A percentile compares a stretch with the other conserved stretches of the same genome.
Conservation (phyloP, 2,888 invertebrate genomes). For the Reticulitermes lucifugus region DNA sequence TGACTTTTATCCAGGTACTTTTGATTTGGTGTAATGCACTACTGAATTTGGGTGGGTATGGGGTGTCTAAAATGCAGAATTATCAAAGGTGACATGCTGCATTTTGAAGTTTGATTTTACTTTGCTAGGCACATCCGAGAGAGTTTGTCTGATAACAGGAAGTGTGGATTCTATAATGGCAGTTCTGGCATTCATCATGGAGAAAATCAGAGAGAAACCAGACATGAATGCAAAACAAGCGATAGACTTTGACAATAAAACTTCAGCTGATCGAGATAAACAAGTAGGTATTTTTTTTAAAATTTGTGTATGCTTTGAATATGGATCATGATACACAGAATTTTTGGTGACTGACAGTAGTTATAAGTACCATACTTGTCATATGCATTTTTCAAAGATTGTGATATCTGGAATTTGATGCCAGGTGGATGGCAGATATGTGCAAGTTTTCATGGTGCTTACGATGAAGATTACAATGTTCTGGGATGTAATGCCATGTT, state of each 20-base stretch:
- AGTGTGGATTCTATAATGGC: slow-evolving; percentile 91
- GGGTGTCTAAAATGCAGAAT: background rate
- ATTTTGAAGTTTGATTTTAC: slow-evolving; percentile 32
- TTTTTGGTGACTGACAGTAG: too few relatives aligned
- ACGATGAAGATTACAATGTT: too few relatives aligned
- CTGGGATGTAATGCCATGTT: too few relatives aligned
- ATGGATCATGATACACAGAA: too few relatives aligned
- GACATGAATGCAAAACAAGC: slow-evolving; percentile 87
- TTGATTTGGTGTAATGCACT: background rate
- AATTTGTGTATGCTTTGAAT: too few relatives aligned
- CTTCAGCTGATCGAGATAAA: slow-evolving; percentile 86
- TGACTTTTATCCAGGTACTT: slow-evolving; percentile 97
- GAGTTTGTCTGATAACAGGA: slow-evolving; percentile 94
- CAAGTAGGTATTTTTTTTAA: slow-evolving; percentile 74
- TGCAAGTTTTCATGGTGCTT: too few relatives aligned
- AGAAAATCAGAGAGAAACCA: slow-evolving; percentile 95
- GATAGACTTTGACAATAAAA: slow-evolving; percentile 82
- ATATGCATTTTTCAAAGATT: too few relatives aligned
- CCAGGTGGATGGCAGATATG: too few relatives aligned
- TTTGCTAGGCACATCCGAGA: slow-evolving; percentile 87
- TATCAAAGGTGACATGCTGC: background rate
- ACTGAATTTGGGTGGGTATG: background rate
- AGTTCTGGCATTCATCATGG: slow-evolving; percentile 94
- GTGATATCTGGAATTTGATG: too few relatives aligned
- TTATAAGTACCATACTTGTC: too few relatives aligned